Evolutionary conservation across 2,888 invertebrate genomes (phyloP), one percentile per base, ranked within the genome.

Genomic region (Saturnia pavonia): DNA sequence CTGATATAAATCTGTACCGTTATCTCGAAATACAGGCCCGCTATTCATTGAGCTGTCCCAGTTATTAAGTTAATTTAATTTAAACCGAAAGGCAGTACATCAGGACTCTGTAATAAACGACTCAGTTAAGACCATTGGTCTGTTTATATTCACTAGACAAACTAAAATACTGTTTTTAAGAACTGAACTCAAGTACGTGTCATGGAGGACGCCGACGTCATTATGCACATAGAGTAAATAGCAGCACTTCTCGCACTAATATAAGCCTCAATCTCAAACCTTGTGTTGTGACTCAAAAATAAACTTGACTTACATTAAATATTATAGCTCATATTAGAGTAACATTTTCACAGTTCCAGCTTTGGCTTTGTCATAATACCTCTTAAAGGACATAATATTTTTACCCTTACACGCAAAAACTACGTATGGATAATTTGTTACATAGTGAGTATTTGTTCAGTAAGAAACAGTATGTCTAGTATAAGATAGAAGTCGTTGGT

Each of bases 1-100:
- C 12, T 27, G 57, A 27, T 60, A 27, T 60, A 12, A 25, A 60
- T 27, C 25, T 60, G 3, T 25, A 27, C 57, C 6, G 27, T 27
- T 60, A 25, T 27, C 8, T 22, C 19, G 22, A 22, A 22, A 22
- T 54, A 22, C 4, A 60, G 27, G 27, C 25, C 14, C 57, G 57
- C 27, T 60, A 60, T 60, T 27, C 57, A 60, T 27, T 60, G 14
- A 25, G 19, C 57, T 27, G 57, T 27, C 57, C 27, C 25, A 60
- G 57, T 27, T 60, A 60, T 60, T 14, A 14, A 25, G 27, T 60
- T 60, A 27, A 60, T 60, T 60, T 60, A 60, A 60, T 27, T 27
- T 12, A 27, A 60, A 60, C 25, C 57, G 27, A 60, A 25, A 60
- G 25, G 12, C 48, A 19, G 19, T 51, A 51, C 57, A 57, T 57